Conservation (phyloP, 2,888 invertebrate genomes). For the Arenicola marina region DNA sequence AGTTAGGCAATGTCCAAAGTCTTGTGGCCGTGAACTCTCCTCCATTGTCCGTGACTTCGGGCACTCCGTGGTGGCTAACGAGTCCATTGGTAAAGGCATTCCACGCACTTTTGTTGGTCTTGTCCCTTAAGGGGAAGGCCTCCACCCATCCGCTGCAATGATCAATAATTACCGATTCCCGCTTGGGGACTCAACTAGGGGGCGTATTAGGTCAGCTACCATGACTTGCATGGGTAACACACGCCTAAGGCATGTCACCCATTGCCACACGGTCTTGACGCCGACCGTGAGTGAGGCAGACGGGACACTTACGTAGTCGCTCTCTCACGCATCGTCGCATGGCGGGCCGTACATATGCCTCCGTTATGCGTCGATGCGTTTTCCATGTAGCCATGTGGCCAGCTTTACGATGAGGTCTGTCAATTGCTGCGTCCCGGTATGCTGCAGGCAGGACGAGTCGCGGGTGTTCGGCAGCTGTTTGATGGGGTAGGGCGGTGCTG, state of each 20-base stretch:
- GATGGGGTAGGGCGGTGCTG: background rate
- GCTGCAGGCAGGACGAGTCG: background rate
- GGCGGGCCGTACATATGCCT: slow-evolving; percentile 15
- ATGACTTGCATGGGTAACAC: background rate
- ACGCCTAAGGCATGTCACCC: slow-evolving; percentile 12
- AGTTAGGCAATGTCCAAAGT: background rate
- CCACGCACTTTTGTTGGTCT: slow-evolving; percentile 4
- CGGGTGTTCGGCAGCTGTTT: background rate
- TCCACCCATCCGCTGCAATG: slow-evolving; percentile 15
- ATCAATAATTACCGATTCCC: slow-evolving; percentile 10
- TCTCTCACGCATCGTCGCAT: slow-evolving; percentile 5
- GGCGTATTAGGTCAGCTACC: slow-evolving; percentile 12
- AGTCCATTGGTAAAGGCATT: slow-evolving; percentile 4
- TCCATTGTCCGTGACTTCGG: slow-evolving; percentile 12
- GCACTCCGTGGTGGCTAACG: slow-evolving; percentile 7
- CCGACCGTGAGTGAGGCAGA: slow-evolving; percentile 1
- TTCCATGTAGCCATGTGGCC: slow-evolving; percentile 8
- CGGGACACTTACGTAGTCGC: background rate
- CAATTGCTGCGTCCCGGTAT: background rate
- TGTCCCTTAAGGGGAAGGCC: slow-evolving; percentile 5
- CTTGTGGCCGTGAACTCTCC: background rate
- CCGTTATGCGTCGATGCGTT: background rate
- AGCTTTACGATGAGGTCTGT: slow-evolving; percentile 9
- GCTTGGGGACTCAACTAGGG: background rate
- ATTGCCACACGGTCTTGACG: slow-evolving; percentile 4